Conservation (phyloP, 2,113 vertebrate genomes). For the Picathartes gymnocephalus region DNA sequence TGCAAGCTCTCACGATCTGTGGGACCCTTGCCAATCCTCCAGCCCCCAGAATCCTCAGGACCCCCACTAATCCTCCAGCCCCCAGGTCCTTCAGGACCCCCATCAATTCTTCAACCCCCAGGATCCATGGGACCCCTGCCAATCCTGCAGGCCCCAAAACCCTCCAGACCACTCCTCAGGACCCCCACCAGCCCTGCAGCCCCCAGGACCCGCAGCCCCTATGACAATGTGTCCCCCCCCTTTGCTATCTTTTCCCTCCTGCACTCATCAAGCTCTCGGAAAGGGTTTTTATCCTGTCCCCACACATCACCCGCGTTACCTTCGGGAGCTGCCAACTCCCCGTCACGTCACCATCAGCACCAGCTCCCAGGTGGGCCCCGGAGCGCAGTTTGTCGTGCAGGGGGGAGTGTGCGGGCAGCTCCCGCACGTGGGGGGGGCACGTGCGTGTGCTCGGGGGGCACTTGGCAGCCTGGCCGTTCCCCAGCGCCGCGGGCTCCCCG, state of each 20-base stretch:
- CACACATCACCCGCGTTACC: neutral
- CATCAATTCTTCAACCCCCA: neutral
- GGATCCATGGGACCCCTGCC: neutral
- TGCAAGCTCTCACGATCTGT: too few species aligned
- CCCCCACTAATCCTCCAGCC: neutral
- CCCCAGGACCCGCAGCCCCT: neutral
- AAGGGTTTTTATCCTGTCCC: neutral
- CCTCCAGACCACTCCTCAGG: too few species aligned
- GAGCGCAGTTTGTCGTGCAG: neutral
- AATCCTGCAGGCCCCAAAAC: neutral
- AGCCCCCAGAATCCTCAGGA: too few species aligned
- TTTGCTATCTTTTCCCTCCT: neutral
- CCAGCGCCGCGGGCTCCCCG: neutral
- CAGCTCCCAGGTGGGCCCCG: slow-evolving; percentile 37
- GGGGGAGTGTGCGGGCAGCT: neutral
- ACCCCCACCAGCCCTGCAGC: neutral
- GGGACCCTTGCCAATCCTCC: neutral
- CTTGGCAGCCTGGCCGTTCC: fast-evolving
- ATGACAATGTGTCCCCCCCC: fast-evolving
- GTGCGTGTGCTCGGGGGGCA: neutral
- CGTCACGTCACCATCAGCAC: neutral
- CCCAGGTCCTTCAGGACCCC: too few species aligned
- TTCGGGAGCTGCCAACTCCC: slow-evolving; percentile 14
- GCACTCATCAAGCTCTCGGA: neutral
- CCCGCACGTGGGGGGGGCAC: neutral